Base-by-base conservation (phyloP, 2,888 invertebrate genomes). In the Alloplasta piceator region DNA sequence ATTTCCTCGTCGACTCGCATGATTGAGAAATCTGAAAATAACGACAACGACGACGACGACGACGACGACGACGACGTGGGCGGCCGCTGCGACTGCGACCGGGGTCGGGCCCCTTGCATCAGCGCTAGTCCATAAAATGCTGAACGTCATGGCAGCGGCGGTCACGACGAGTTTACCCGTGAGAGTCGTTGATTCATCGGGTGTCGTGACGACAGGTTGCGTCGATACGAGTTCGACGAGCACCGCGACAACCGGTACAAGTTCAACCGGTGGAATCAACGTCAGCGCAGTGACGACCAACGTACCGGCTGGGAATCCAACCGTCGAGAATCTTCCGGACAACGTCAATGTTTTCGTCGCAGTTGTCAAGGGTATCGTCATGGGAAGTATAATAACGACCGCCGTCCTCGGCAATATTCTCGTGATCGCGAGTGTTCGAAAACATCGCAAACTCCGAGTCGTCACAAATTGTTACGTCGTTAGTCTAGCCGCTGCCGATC, bases 401-500 rank as follows among this genome's bases (percentile, higher is more conserved):
- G 98, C 98, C 41, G 95, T 98, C 14, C 94, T 98, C 75, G 98
- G 98, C 71, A 98, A 98, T 94, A 96, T 98, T 1, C 94, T 98
- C 85, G 98, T 98, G 87, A 97, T 98, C 87, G 95, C 96, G 84
- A 96, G 96, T 87, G 97, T 97, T 38, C 95, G 96, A 85, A 94
- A 96, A 60, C 97, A 97, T 91, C 94, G 97, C 58, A 95, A 96
- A 87, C 94, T 98, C 1, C 94, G 98, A 61, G 97, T 97, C 83
- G 96, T 98, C 90, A 98, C 98, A 67, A 98, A 98, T 93, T 98
- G 98, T 92, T 98, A 98, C 94, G 98, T 98, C 85, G 98, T 98
- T 87, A 98, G 98, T 70, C 93, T 98, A 79, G 98, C 98, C 0
- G 96, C 98, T 88, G 98, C 98, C 50, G 98, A 98, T 90, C 96